Evolutionary conservation across 2,797 vertebrate species (phyloP), one percentile per base, ranked within the genome.

Genomic region (Typhlichthys eigenmanni): DNA sequence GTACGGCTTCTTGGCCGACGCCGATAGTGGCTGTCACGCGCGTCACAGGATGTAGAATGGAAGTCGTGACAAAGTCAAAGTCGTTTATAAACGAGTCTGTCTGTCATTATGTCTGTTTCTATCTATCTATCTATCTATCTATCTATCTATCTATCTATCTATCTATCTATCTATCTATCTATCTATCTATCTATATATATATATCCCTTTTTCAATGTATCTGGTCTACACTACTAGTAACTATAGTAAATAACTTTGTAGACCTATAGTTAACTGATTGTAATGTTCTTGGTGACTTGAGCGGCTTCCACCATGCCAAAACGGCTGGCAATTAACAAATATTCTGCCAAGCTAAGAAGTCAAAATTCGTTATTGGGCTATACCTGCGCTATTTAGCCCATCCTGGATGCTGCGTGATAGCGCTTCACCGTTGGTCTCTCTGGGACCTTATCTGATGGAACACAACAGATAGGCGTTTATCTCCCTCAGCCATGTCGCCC

Each of bases 391-490:
- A 52, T 76, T 68, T 62, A 55, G 66, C 38, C 68, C 50, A 66
- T 80, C 66, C 75, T 85, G 79, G 58, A 64, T 62, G 75, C 58
- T 64, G 71, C 58, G 71, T 80, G 89, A 90, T 86, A 88, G 74
- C 75, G 72, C 45, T 83, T 82, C 82, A 78, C 74, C 71, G 82
- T 84, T 85, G 76, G 78, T 83, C 77, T 57, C 55, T 74, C 54
- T 49, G 55, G 68, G 69, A 54, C 48, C 32, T 79, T 89, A 90
- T 91, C 89, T 81, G 88, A 90, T 88, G 82, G 74, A 59, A 71
- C 87, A 85, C 80, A 72, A 79, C 82, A 66, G 76, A 89, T 79
- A 65, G 59, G 74, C 75, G 46, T 80, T 88, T 90, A 91, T 91
- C 89, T 88, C 66, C 65, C 46, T 2, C 66, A 67, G 78, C 82